These are phyloP conservation scores for Cavia porcellus DNA, from an alignment of 2,113 vertebrate species.

Conservation along the genomic window DNA sequence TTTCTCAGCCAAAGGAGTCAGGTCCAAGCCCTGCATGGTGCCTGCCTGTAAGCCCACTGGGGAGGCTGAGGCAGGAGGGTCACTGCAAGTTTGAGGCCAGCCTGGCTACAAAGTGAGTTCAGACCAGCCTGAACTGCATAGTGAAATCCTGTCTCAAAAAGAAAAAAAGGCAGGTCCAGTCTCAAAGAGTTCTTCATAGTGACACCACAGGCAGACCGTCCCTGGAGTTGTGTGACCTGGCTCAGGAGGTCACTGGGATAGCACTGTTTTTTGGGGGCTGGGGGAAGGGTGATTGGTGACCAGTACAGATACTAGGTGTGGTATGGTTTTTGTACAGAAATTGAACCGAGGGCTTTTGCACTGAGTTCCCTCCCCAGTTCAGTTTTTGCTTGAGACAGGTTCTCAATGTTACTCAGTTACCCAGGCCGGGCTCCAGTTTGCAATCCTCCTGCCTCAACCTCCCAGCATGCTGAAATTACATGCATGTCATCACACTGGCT, in stretches of 20 bases:
- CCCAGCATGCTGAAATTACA: not conserved
- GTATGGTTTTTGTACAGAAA: not conserved
- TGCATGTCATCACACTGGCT: not conserved
- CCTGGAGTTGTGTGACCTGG: not conserved
- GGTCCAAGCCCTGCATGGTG: not conserved
- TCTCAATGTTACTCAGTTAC: not conserved
- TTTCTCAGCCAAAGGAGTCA: not conserved
- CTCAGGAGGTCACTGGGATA: not conserved
- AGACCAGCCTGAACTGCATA: not conserved
- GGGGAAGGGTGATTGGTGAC: not conserved
- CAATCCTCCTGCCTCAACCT: not conserved
- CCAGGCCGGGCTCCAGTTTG: not conserved
- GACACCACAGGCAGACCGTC: not conserved
- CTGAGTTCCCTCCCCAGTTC: not conserved
- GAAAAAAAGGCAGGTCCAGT: not conserved
- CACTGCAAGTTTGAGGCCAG: not conserved
- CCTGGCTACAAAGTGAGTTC: not conserved
- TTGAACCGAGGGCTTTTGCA: not conserved
- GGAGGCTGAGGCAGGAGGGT: not conserved
- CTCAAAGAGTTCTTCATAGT: not conserved
- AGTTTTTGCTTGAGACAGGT: not conserved
- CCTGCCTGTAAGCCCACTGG: not conserved
- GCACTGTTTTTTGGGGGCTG: not conserved
- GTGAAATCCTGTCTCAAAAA: not conserved
- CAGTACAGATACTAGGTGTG: not conserved